Base-by-base conservation (phyloP, 2,797 vertebrate species). In the Pterois miles region DNA sequence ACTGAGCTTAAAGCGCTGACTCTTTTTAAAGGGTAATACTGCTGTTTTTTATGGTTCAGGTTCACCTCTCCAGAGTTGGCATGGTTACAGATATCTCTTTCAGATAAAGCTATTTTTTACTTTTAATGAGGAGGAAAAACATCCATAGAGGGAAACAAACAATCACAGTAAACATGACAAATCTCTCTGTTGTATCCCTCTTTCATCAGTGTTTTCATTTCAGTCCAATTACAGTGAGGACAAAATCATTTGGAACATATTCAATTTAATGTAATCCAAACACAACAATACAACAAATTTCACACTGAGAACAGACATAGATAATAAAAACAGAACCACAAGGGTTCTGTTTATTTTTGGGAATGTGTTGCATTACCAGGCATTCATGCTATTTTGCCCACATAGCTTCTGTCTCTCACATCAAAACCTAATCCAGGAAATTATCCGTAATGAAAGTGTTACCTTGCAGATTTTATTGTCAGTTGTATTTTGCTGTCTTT, bases 1-100 rank as follows among this genome's bases (percentile, higher is more conserved):
- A 83, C 71, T 48, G 78, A 66, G 57, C 74, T 70, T 81, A 63
- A 80, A 88, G 71, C 60, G 22, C 27, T 5, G 59, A 27, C 66
- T 76, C 57, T 38, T 62, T 81, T 76, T 62, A 68, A 84, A 74
- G 67, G 54, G 60, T 71, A 31, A 33, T 40, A 33, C 72, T 11
- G 40, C 2, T 23, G 56, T 25, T 65, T 58, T 78, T 80, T 77
- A 20, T 1, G 12, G 25, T 75, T 82, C 66, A 59, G 66, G 64
- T 76, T 85, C 62, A 75, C 23, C 38, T 81, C 52, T 71, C 48
- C 25, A 0, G 52, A 68, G 53, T 50, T 29, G 4, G 33, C 9
- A 38, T 18, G 43, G n/a, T 71, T 23, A 18, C 29, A 63, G 40
- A 69, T 43, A 52, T 71, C 22, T 11, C 5, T 14, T n/a, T 64